These are phyloP conservation scores for Prunella himalayana DNA, from an alignment of 2,113 vertebrate genomes.

Conservation along the genomic window DNA sequence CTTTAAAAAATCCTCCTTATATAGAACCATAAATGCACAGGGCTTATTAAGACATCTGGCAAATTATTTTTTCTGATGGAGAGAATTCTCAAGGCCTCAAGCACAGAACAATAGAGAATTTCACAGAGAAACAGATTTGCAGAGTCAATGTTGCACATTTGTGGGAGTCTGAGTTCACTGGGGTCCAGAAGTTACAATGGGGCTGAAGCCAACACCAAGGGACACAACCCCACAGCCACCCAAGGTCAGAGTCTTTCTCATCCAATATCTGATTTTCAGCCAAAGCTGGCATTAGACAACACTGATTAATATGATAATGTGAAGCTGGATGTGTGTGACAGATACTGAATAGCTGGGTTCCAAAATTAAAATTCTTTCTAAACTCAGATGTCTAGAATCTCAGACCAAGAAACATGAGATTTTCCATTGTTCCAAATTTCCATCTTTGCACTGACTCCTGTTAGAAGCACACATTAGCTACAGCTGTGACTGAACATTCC, in stretches of 20 bases:
- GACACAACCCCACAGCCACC: neutral
- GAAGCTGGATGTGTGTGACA: neutral
- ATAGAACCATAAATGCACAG: neutral
- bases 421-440: neutral
- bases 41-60: constrained; percentile 43
- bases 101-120: constrained; percentile 8
- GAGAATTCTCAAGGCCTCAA: constrained; percentile 35
- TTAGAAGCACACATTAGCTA: neutral
- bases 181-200: neutral
- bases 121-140: neutral
- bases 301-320: neutral
- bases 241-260: neutral
- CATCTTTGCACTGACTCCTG: neutral
- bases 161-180: neutral
- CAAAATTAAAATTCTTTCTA: neutral
- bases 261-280: neutral
- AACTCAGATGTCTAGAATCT: neutral
- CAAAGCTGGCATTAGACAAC: neutral
- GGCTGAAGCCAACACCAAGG: neutral
- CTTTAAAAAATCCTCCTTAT: constrained; percentile 21
- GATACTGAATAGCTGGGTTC: neutral
- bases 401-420: neutral
- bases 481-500: neutral
- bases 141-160: neutral
- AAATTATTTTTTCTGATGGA: constrained; percentile 45